phyloP scores from a whole-genome alignment of 53 echinoderm and acorn worm genomes.

The Mesocentrotus franciscanus region DNA sequence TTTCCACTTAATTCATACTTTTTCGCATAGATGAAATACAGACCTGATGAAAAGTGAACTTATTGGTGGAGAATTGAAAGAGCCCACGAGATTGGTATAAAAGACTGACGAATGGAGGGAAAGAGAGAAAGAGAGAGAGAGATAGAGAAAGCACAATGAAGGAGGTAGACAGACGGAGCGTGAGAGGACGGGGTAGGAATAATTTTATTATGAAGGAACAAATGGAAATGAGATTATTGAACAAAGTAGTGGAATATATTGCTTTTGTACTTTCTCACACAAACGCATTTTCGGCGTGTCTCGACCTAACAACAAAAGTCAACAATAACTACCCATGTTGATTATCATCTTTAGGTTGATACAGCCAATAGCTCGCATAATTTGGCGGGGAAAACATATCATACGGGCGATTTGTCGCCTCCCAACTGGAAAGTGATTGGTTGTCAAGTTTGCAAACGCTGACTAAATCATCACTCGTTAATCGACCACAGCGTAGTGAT shows the following conservation, averaged over 20 bases:
- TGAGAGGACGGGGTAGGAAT: background rate
- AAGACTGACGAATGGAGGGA: background rate
- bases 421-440: background rate
- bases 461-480: background rate
- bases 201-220: background rate
- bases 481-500: background rate
- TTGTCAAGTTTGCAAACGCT: background rate
- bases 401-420: background rate
- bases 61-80: background rate
- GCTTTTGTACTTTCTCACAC: background rate
- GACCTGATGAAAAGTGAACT: background rate
- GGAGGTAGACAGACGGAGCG: too few species aligned
- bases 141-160: too few species aligned
- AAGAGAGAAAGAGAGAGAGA: background rate
- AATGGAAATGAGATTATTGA: background rate
- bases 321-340: background rate
- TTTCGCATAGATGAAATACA: background rate
- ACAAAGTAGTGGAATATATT: background rate
- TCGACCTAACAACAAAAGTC: too few species aligned
- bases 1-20: background rate
- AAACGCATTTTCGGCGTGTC: background rate
- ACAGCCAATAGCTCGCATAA: background rate
- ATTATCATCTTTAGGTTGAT: background rate
- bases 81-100: background rate
- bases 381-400: background rate